A percentile compares a stretch with the other conserved stretches of the same genome.
These are phyloP conservation scores for Cephus pulcher DNA, from an alignment of 2,888 invertebrate species.

Conservation along the genomic window DNA sequence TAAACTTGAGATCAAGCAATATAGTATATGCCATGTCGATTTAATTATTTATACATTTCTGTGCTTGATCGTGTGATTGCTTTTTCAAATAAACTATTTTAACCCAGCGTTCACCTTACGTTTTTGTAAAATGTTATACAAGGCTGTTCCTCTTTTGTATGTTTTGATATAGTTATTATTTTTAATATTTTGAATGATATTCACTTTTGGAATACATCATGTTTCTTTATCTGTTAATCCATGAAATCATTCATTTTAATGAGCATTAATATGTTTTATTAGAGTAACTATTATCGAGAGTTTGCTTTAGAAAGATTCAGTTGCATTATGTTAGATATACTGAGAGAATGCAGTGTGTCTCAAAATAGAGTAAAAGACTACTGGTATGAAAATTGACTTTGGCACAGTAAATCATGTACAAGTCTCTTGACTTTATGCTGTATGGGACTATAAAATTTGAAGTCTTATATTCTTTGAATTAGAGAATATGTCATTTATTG, in stretches of 20 bases:
- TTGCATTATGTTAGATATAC: neutral
- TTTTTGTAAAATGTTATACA: neutral
- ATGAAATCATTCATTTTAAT: too few species aligned
- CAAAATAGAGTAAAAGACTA: neutral
- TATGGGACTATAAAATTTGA: neutral
- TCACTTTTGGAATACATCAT: neutral
- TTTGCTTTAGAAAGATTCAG: too few species aligned
- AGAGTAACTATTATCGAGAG: too few species aligned
- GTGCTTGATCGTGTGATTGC: neutral
- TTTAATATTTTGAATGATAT: neutral
- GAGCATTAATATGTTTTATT: too few species aligned
- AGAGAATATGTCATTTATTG: constrained; percentile 7
- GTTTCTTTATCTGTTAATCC: neutral
- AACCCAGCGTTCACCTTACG: neutral
- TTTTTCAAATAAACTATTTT: neutral
- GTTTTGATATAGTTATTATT: neutral
- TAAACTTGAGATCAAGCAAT: constrained; percentile 53
- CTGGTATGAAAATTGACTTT: neutral
- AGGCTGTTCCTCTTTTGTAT: neutral
- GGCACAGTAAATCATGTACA: neutral
- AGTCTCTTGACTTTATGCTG: neutral
- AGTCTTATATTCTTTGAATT: constrained; percentile 4
- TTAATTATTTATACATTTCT: neutral
- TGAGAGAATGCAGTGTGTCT: neutral
- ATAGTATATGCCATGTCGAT: constrained; percentile 10